A percentile compares a stretch with the other conserved stretches of the same genome.
Evolutionary conservation across 1,140 invertebrate species (phyloP).

Genomic region (Amyelois transitella): DNA sequence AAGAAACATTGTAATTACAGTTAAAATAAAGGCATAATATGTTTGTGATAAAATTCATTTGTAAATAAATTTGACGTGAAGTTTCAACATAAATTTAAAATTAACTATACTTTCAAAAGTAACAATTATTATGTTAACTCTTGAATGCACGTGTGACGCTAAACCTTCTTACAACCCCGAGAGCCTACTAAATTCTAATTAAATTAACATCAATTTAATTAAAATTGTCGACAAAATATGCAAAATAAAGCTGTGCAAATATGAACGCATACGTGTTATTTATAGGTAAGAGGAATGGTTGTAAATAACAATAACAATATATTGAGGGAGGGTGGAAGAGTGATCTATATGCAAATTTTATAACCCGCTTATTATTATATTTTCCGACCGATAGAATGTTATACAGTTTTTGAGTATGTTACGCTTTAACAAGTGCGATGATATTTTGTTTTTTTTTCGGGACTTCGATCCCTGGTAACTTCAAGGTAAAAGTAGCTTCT

Average conservation of each 20-base stretch:
- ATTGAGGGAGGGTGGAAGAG: slow-evolving; percentile 29
- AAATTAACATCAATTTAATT: slow-evolving; percentile 5
- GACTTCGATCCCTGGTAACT: too few relatives aligned
- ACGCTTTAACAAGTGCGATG: too few relatives aligned
- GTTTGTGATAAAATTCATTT: too few relatives aligned
- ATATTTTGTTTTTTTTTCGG: too few relatives aligned
- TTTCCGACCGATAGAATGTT: too few relatives aligned
- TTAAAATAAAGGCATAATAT: too few relatives aligned
- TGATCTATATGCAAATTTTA: slow-evolving; percentile 72
- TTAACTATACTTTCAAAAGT: not conserved
- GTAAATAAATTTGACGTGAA: too few relatives aligned
- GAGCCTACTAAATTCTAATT: slow-evolving; percentile 1
- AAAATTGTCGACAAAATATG: slow-evolving; percentile 7
- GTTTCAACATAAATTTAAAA: too few relatives aligned
- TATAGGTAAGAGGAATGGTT: slow-evolving; percentile 24
- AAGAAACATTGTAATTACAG: too few relatives aligned
- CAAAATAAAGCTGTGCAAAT: slow-evolving; percentile 5
- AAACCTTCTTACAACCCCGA: slow-evolving; percentile 2
- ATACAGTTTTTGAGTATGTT: too few relatives aligned
- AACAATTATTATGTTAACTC: not conserved
- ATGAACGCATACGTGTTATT: slow-evolving; percentile 22
- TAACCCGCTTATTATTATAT: slow-evolving; percentile 65
- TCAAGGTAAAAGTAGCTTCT: too few relatives aligned
- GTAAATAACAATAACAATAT: slow-evolving; percentile 30
- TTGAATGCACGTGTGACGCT: not conserved